These are phyloP conservation scores for Petrocephalus microphthalmus DNA, from an alignment of 2,113 vertebrate species.

Conservation along the genomic window DNA sequence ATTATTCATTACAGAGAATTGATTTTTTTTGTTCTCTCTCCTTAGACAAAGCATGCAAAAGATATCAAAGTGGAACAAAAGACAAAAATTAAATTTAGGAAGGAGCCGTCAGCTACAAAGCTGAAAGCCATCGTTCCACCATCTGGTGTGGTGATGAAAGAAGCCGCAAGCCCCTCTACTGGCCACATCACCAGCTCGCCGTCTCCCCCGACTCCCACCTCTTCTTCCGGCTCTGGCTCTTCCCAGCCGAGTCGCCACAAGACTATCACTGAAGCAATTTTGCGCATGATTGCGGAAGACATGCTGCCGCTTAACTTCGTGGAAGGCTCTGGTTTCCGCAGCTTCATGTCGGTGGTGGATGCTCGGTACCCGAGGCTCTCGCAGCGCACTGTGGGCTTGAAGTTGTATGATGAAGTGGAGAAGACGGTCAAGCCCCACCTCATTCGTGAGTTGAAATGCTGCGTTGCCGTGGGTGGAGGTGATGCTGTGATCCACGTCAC, in stretches of 20 bases:
- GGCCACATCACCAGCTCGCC: background rate
- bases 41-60: background rate
- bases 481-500: conserved; percentile 52
- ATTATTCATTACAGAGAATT: background rate
- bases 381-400: conserved; percentile 50
- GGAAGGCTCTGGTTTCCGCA: conserved; percentile 60
- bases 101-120: background rate
- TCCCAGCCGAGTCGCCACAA: conserved; percentile 40
- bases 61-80: background rate
- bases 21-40: background rate
- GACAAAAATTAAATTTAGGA: conserved; percentile 20
- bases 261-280: conserved; percentile 42
- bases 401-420: conserved; percentile 63
- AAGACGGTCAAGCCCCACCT: conserved; percentile 57
- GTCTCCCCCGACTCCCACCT: conserved; percentile 10
- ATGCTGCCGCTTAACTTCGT: conserved; percentile 68
- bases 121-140: background rate
- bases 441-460: conserved; percentile 58
- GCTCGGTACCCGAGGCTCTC: conserved; percentile 54
- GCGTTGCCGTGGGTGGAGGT: conserved; percentile 34
- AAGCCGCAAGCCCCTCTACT: conserved; percentile 27
- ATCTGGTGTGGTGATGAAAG: conserved; percentile 2
- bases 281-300: conserved; percentile 66
- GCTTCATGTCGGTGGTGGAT: conserved; percentile 51
- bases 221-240: conserved; percentile 6